A percentile compares a stretch with the other conserved stretches of the same genome.
Conservation (phyloP, 2,113 vertebrate species). For the Zingel zingel region DNA sequence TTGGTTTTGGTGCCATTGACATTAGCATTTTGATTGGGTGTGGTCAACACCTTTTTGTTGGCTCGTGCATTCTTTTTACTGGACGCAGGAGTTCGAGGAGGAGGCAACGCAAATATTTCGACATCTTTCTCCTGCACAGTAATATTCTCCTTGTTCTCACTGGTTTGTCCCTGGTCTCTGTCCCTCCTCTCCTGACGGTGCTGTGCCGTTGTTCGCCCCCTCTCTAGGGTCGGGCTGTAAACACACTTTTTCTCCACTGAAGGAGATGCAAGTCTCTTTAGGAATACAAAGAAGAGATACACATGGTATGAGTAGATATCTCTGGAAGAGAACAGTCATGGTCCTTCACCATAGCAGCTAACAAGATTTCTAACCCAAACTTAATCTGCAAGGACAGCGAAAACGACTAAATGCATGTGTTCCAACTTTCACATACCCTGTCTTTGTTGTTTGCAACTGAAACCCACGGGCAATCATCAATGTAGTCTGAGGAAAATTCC, state of each 20-base stretch:
- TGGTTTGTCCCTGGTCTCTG: constrained; percentile 57
- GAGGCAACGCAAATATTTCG: constrained; percentile 83
- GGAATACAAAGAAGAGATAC: constrained; percentile 12
- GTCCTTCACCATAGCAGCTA: not conserved
- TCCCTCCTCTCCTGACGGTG: constrained; percentile 67
- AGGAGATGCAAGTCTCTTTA: constrained; percentile 64
- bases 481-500: constrained; percentile 77
- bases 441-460: constrained; percentile 33
- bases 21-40: constrained; percentile 71
- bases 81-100: constrained; percentile 83
- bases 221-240: constrained; percentile 51
- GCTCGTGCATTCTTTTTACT: constrained; percentile 75
- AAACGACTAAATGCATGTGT: not conserved
- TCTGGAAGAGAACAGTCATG: not conserved
- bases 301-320: not conserved
- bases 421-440: constrained; percentile 35
- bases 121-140: constrained; percentile 68
- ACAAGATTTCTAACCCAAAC: not conserved
- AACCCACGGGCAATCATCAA: constrained; percentile 75
- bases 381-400: not conserved
- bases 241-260: constrained; percentile 56
- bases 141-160: constrained; percentile 90
- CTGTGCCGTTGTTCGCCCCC: constrained; percentile 35
- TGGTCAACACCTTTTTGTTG: constrained; percentile 76
- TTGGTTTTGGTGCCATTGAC: constrained; percentile 32